Conservation (phyloP, 2,888 invertebrate species). For the Sylvicola fuscatus region DNA sequence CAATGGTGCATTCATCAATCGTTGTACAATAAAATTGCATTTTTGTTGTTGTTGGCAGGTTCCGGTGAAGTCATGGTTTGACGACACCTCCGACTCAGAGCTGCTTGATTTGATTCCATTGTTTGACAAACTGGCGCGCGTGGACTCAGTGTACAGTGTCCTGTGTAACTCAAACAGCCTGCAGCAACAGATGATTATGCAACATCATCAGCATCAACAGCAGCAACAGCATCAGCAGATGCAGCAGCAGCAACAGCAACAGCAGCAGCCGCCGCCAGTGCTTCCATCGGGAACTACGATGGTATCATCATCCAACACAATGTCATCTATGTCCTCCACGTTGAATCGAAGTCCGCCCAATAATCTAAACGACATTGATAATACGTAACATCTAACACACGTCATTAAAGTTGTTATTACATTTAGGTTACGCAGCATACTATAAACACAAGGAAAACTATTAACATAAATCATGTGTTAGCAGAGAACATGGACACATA, state of each 20-base stretch:
- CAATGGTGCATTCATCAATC: background rate
- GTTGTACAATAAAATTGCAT: background rate
- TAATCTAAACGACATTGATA: too few species aligned
- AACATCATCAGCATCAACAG: slow-evolving; percentile 14
- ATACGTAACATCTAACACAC: too few species aligned
- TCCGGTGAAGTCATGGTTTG: slow-evolving; percentile 99
- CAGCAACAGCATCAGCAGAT: slow-evolving; percentile 6
- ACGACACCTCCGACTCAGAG: slow-evolving; percentile 95
- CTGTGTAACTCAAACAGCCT: slow-evolving; percentile 72
- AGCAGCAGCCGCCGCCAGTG: slow-evolving; percentile 10
- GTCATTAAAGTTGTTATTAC: too few species aligned
- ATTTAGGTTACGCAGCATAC: too few species aligned
- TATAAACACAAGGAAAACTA: too few species aligned
- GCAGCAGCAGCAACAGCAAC: slow-evolving; percentile 6
- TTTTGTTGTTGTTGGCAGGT: slow-evolving; percentile 36
- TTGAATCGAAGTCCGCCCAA: too few species aligned
- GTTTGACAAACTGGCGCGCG: slow-evolving; percentile 91
- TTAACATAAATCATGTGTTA: too few species aligned
- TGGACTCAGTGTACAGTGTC: slow-evolving; percentile 92
- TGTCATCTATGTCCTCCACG: too few species aligned
- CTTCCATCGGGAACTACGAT: too few species aligned
- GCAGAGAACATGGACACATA: too few species aligned
- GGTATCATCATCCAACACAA: too few species aligned
- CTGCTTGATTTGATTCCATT: slow-evolving; percentile 93
- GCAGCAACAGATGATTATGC: slow-evolving; percentile 27